Evolutionary conservation across 1,140 invertebrate genomes (phyloP).

Genomic region (Thaumetopoea pityocampa): DNA sequence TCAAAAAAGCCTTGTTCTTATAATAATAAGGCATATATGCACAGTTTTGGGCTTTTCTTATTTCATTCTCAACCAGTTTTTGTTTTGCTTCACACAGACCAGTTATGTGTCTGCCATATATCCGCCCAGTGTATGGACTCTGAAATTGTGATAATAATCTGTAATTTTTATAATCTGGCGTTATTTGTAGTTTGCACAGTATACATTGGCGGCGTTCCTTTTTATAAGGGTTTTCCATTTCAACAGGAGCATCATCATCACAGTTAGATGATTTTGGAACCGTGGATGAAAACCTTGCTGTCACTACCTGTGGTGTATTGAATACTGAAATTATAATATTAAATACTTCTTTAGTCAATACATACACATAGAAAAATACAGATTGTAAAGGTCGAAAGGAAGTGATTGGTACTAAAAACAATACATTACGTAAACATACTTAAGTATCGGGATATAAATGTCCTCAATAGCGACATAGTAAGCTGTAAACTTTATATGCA

Average conservation of each 20-base stretch:
- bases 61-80: conserved; percentile 81
- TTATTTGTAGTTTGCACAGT: conserved; percentile 90
- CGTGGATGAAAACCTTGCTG: conserved; percentile 29
- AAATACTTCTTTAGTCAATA: too few species aligned
- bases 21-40: conserved; percentile 87
- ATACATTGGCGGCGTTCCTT: conserved; percentile 86
- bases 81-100: conserved; percentile 89
- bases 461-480: conserved; percentile 30
- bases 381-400: neutral
- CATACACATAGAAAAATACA: too few species aligned
- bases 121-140: conserved; percentile 92
- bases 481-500: too few species aligned
- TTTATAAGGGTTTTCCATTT: conserved; percentile 89
- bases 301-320: conserved; percentile 11
- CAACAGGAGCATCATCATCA: conserved; percentile 78
- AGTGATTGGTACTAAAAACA: conserved; percentile 6
- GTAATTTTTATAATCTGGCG: conserved; percentile 94
- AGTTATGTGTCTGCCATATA: conserved; percentile 95
- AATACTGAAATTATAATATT: neutral
- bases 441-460: conserved; percentile 25
- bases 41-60: conserved; percentile 82
- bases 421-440: conserved; percentile 3
- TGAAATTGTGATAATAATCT: conserved; percentile 96
- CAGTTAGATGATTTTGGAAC: conserved; percentile 21
- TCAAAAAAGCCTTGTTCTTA: conserved; percentile 85